Conservation (phyloP, 2,888 invertebrate species). For the Hypomecis atomaria region DNA sequence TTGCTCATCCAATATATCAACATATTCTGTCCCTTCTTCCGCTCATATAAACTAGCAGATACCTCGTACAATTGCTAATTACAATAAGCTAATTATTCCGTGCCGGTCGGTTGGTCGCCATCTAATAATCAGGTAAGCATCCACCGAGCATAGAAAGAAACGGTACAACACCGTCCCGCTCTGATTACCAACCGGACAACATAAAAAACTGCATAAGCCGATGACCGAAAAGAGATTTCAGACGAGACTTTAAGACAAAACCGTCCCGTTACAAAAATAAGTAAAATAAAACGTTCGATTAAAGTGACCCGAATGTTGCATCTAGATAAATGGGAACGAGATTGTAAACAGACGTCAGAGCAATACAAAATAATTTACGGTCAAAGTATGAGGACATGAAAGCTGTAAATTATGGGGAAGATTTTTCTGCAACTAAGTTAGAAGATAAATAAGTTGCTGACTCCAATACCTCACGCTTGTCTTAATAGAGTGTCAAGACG, state of each 20-base stretch:
- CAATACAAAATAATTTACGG: too few species aligned
- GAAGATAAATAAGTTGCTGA: too few species aligned
- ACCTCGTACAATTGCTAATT: conserved; percentile 50
- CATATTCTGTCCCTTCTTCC: background rate
- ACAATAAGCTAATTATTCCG: conserved; percentile 68
- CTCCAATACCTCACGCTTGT: too few species aligned
- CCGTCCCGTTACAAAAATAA: conserved; percentile 21
- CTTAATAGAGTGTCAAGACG: too few species aligned
- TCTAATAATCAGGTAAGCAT: conserved; percentile 62
- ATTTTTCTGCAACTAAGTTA: too few species aligned
- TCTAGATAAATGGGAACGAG: background rate
- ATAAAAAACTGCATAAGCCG: conserved; percentile 50
- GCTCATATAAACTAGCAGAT: conserved; percentile 19
- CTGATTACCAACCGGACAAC: conserved; percentile 64
- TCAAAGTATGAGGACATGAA: too few species aligned
- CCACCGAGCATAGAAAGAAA: conserved; percentile 60
- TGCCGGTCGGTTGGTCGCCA: conserved; percentile 63
- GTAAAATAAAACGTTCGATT: conserved; percentile 10
- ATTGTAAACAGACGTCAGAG: background rate
- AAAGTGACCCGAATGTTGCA: conserved; percentile 15
- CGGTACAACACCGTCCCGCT: conserved; percentile 75
- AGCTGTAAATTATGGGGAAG: too few species aligned
- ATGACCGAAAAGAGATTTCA: conserved; percentile 51
- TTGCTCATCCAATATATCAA: background rate
- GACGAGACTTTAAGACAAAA: conserved; percentile 36